These are phyloP conservation scores for Hypotaenidia okinawae DNA, from an alignment of 2,797 vertebrate genomes.

Conservation along the genomic window DNA sequence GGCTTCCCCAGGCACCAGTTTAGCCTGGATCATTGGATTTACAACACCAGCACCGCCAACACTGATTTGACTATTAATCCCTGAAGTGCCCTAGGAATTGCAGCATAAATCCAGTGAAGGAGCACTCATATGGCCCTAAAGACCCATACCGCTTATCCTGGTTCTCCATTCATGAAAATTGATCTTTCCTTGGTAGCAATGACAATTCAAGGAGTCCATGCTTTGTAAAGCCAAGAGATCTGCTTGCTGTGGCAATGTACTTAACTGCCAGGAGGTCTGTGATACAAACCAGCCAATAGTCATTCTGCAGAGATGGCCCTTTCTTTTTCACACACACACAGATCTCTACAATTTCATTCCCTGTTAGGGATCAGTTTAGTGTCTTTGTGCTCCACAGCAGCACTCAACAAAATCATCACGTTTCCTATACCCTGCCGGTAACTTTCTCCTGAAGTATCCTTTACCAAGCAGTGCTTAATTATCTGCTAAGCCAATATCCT, in stretches of 20 bases:
- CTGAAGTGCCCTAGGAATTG: slow-evolving; percentile 46
- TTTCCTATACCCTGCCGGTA: not conserved
- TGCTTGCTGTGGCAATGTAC: not conserved
- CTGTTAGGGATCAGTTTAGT: not conserved
- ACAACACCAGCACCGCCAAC: slow-evolving; percentile 39
- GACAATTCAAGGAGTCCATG: slow-evolving; percentile 31
- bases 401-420: not conserved
- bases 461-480: not conserved
- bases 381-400: not conserved
- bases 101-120: slow-evolving; percentile 55
- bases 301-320: not conserved
- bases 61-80: slow-evolving; percentile 60
- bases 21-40: slow-evolving; percentile 71
- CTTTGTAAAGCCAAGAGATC: not conserved
- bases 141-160: slow-evolving; percentile 23
- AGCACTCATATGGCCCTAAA: slow-evolving; percentile 39
- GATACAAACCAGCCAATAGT: not conserved
- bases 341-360: not conserved
- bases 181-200: not conserved
- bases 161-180: slow-evolving; percentile 37
- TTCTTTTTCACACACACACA: not conserved
- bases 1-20: slow-evolving; percentile 35
- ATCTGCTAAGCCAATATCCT: not conserved
- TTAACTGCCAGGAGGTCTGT: not conserved
- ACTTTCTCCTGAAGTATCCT: not conserved